These are phyloP conservation scores for Yponomeuta sedellus DNA, from an alignment of 2,888 invertebrate species.

Conservation along the genomic window DNA sequence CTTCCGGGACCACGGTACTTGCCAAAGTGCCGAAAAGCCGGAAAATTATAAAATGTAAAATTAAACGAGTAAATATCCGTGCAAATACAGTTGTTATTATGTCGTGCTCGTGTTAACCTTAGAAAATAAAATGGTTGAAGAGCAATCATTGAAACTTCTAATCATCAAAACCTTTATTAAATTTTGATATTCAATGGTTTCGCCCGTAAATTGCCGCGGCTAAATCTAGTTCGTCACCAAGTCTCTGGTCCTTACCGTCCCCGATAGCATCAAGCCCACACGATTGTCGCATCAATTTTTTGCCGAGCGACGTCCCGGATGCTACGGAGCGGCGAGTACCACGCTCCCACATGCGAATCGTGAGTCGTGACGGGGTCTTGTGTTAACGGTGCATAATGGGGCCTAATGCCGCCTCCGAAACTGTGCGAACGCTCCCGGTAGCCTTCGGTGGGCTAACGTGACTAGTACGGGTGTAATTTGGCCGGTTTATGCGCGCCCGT, in stretches of 20 bases:
- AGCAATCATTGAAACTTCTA: no score
- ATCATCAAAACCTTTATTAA: no score
- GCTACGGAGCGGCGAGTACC: neutral
- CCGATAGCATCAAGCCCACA: neutral
- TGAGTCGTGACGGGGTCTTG: slow-evolving; percentile 68
- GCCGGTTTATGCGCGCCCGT: slow-evolving; percentile 40
- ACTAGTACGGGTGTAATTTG: slow-evolving; percentile 59
- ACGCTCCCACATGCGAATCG: slow-evolving; percentile 41
- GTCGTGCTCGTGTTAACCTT: no score
- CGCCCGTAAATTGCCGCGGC: no score
- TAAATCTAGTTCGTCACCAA: neutral
- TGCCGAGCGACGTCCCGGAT: neutral
- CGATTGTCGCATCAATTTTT: neutral
- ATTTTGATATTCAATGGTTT: no score
- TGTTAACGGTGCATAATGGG: slow-evolving; percentile 76
- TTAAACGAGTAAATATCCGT: no score
- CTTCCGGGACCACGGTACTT: no score
- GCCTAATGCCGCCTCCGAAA: slow-evolving; percentile 73
- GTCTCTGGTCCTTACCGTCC: neutral
- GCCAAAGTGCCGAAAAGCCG: no score
- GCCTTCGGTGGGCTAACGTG: slow-evolving; percentile 58
- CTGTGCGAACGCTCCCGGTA: slow-evolving; percentile 75
- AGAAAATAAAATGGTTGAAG: no score
- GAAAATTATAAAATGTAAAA: no score
- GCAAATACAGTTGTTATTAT: no score